A percentile compares a stretch with the other conserved stretches of the same genome.
Conservation (phyloP, 2,113 vertebrate genomes). For the Mastomys coucha region DNA sequence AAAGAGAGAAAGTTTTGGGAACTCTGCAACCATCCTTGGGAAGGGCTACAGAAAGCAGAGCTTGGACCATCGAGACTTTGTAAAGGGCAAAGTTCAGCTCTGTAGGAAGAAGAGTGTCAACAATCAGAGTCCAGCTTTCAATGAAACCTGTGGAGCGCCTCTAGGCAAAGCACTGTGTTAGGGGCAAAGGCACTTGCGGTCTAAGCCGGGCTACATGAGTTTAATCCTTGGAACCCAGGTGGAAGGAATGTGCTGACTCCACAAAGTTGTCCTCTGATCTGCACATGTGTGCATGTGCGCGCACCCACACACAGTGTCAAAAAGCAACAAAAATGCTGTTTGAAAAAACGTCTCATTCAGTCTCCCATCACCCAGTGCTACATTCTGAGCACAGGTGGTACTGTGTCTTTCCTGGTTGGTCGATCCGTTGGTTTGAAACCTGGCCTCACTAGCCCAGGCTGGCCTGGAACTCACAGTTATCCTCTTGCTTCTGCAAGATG, state of each 20-base stretch:
- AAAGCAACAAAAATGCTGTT: background rate
- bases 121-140: conserved; percentile 25
- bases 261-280: background rate
- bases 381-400: background rate
- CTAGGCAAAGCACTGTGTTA: background rate
- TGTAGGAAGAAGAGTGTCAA: background rate
- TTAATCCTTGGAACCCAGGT: background rate
- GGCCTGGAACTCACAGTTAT: background rate
- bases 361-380: background rate
- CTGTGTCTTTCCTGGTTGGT: background rate
- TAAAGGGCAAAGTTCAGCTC: background rate
- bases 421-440: background rate
- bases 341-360: background rate
- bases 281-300: background rate
- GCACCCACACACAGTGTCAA: background rate
- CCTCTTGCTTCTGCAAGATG: background rate
- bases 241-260: background rate
- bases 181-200: background rate
- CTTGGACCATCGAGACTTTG: background rate
- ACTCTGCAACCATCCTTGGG: background rate
- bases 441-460: background rate
- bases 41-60: background rate
- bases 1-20: background rate
- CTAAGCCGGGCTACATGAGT: background rate
- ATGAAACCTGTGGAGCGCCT: background rate